Evolutionary conservation across 37 sponge, comb jelly and placozoan genomes (phyloP).

Genomic region (Eunapius fragilis): DNA sequence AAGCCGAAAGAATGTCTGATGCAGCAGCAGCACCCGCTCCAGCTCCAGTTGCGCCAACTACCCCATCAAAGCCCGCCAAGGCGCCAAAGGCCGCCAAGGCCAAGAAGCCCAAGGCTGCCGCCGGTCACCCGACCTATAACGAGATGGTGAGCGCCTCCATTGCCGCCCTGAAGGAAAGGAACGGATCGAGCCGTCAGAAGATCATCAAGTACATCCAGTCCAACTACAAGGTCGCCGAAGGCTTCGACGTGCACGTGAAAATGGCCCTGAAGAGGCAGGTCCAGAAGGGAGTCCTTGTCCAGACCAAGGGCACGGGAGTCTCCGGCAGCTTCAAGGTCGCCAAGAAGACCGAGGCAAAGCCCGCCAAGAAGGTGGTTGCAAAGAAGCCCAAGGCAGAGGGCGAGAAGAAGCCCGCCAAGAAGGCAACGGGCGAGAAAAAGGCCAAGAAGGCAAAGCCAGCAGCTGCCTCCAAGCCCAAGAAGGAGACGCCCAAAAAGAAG

Average conservation of each 20-base stretch:
- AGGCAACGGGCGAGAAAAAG: conserved; percentile 12
- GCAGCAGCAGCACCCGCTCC: not conserved
- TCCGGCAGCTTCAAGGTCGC: conserved; percentile 87
- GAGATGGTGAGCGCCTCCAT: conserved; percentile 89
- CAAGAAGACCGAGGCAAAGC: conserved; percentile 19
- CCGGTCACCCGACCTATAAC: conserved; percentile 80
- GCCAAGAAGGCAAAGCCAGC: not conserved
- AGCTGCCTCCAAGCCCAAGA: conserved; percentile 9
- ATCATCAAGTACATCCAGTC: conserved; percentile 89
- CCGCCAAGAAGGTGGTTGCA: conserved; percentile 11
- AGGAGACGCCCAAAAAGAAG: conserved; percentile 28
- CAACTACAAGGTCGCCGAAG: conserved; percentile 82
- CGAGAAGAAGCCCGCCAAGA: conserved; percentile 48
- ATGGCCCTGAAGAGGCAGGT: conserved; percentile 74
- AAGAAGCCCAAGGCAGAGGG: conserved; percentile 42
- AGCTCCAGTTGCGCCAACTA: not conserved
- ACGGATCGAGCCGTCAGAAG: conserved; percentile 80
- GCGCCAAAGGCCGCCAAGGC: conserved; percentile 37
- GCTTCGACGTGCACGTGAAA: conserved; percentile 64
- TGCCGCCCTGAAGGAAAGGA: conserved; percentile 63
- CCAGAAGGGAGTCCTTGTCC: conserved; percentile 50
- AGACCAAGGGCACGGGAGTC: conserved; percentile 85
- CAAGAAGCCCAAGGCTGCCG: conserved; percentile 51
- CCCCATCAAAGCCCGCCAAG: conserved; percentile 4
- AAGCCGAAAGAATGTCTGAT: not conserved